phyloP scores from a whole-genome alignment of 2,113 vertebrate species.

The Phaethornis superciliosus region DNA sequence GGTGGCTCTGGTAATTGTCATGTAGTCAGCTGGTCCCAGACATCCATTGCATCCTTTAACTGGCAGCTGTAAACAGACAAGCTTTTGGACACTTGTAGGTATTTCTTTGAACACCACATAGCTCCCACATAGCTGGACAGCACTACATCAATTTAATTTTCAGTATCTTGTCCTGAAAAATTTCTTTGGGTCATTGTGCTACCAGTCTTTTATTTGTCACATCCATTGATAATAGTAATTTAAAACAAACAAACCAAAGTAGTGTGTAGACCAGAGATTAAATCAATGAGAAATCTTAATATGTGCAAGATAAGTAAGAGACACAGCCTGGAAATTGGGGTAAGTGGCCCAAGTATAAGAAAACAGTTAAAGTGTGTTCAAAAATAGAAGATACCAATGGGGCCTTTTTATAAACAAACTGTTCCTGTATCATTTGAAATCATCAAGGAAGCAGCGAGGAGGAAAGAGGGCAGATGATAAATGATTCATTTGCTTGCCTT shows the following conservation, averaged over 20 bases:
- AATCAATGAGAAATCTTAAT: neutral
- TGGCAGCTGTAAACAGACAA: neutral
- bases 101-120: neutral
- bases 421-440: neutral
- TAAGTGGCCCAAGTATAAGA: neutral
- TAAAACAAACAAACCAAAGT: neutral
- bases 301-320: neutral
- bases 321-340: neutral
- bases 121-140: neutral
- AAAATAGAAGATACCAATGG: neutral
- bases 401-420: conserved; percentile 2
- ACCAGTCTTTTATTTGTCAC: neutral
- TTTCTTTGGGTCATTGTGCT: neutral
- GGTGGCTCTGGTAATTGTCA: neutral
- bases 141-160: neutral
- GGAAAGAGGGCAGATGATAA: conserved; percentile 36
- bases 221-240: neutral
- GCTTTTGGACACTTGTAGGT: neutral
- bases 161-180: neutral
- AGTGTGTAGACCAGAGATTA: neutral
- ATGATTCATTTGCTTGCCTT: conserved; percentile 45
- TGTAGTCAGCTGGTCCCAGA: neutral
- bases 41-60: neutral
- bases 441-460: neutral
- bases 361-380: neutral